These are phyloP conservation scores for Typhlichthys eigenmanni DNA, from an alignment of 2,797 vertebrate species.

Conservation along the genomic window DNA sequence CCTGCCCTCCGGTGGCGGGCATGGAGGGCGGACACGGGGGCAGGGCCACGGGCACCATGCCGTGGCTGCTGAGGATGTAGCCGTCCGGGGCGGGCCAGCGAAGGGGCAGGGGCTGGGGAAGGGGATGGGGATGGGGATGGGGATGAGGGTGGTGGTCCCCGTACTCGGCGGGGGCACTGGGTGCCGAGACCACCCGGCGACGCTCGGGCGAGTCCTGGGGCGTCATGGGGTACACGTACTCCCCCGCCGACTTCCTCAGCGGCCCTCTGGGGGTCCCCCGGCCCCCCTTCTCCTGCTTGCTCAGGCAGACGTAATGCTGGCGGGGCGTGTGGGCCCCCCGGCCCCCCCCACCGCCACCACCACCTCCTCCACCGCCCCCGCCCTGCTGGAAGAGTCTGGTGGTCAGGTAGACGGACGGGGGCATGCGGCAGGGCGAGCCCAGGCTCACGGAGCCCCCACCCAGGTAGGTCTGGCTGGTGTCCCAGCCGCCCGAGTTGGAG, in stretches of 20 bases:
- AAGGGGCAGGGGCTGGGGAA: conserved; percentile 58
- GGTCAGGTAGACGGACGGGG: conserved; percentile 83
- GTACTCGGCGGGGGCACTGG: conserved; percentile 83
- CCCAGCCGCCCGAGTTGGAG: conserved; percentile 85
- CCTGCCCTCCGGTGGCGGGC: conserved; percentile 55
- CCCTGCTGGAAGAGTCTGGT: conserved; percentile 79
- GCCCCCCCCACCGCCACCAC: conserved; percentile 63
- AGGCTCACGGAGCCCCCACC: conserved; percentile 77
- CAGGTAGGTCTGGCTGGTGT: conserved; percentile 89
- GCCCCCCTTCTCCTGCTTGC: conserved; percentile 72
- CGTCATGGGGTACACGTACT: conserved; percentile 86
- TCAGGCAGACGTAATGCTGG: conserved; percentile 83
- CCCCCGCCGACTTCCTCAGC: conserved; percentile 83
- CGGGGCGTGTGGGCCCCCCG: conserved; percentile 72
- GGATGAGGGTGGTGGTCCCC: conserved; percentile 51
- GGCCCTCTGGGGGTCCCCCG: conserved; percentile 73
- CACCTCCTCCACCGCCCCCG: conserved; percentile 46
- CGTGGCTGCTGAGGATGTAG: conserved; percentile 86
- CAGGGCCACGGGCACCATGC: conserved; percentile 64
- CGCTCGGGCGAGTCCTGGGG: conserved; percentile 91
- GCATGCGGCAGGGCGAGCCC: conserved; percentile 81
- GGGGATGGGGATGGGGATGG: too few species aligned
- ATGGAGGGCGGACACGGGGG: conserved; percentile 60
- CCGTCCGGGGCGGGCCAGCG: conserved; percentile 86
- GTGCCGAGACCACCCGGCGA: conserved; percentile 89